These are phyloP conservation scores for Lasiurus cinereus DNA, from an alignment of 2,113 vertebrate genomes.

Conservation along the genomic window DNA sequence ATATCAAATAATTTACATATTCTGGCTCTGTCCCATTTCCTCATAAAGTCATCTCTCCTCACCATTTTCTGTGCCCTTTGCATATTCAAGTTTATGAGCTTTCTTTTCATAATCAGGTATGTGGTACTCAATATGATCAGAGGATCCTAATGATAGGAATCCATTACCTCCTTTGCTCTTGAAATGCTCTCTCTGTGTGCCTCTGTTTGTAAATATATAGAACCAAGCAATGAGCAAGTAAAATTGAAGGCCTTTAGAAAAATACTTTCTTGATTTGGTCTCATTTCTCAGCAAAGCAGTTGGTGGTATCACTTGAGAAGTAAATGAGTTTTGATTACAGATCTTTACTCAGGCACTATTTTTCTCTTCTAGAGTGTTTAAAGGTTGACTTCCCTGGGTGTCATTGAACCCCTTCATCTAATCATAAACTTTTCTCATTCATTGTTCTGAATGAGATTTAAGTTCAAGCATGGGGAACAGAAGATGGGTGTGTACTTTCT, in stretches of 20 bases:
- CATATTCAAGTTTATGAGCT: neutral
- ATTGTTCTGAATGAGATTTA: neutral
- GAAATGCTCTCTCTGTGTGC: neutral
- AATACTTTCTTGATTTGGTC: constrained; percentile 59
- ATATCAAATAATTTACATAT: neutral
- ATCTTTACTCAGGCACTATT: constrained; percentile 28
- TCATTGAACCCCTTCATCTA: constrained; percentile 31
- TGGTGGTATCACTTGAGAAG: constrained; percentile 52
- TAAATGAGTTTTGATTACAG: constrained; percentile 58
- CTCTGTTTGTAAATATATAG: constrained; percentile 33
- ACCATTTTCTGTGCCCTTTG: neutral
- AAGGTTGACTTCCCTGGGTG: neutral
- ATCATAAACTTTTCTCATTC: constrained; percentile 41
- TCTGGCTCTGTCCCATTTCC: constrained; percentile 23
- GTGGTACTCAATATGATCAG: neutral
- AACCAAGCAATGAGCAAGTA: neutral
- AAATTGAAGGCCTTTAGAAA: constrained; percentile 47
- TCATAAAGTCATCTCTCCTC: neutral
- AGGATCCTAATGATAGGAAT: neutral
- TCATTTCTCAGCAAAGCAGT: constrained; percentile 51
- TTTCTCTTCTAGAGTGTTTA: neutral
- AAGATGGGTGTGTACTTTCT: neutral
- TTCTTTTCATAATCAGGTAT: constrained; percentile 26
- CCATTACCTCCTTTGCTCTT: constrained; percentile 24
- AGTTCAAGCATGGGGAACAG: neutral